These are phyloP conservation scores for Anhinga rufa DNA, from an alignment of 2,113 vertebrate species.

Conservation along the genomic window DNA sequence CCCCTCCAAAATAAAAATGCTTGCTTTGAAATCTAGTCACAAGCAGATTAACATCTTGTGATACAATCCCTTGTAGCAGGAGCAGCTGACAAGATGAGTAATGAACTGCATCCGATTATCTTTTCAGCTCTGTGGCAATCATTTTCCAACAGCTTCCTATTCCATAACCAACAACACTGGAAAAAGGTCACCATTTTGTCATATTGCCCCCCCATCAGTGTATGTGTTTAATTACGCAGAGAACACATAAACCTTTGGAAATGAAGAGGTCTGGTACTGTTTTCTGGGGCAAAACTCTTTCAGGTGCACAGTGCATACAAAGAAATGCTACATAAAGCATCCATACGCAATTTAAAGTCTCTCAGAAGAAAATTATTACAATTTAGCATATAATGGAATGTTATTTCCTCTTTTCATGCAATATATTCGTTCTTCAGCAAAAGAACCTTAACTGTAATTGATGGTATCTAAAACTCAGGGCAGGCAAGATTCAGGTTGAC, in stretches of 20 bases:
- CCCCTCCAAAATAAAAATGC: conserved; percentile 32
- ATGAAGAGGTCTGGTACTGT: neutral
- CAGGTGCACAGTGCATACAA: neutral
- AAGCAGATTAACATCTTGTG: conserved; percentile 65
- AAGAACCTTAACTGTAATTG: neutral
- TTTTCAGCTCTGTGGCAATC: conserved; percentile 62
- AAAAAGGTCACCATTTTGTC: conserved; percentile 26
- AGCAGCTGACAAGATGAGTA: conserved; percentile 66
- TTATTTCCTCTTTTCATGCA: neutral
- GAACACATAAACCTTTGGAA: neutral
- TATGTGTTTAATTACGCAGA: neutral
- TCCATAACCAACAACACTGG: neutral
- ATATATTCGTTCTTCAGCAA: neutral
- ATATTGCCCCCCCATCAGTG: neutral
- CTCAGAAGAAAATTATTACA: neutral
- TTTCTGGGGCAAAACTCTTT: neutral
- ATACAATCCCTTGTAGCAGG: conserved; percentile 60
- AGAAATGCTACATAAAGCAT: neutral
- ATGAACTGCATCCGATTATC: conserved; percentile 68
- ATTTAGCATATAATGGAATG: neutral
- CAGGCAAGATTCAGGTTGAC: neutral
- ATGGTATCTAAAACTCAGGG: neutral
- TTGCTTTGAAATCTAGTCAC: conserved; percentile 63
- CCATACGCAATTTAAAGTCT: neutral
- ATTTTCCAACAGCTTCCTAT: conserved; percentile 54